Conservation (phyloP, 1,140 invertebrate genomes). For the Papilio machaon region DNA sequence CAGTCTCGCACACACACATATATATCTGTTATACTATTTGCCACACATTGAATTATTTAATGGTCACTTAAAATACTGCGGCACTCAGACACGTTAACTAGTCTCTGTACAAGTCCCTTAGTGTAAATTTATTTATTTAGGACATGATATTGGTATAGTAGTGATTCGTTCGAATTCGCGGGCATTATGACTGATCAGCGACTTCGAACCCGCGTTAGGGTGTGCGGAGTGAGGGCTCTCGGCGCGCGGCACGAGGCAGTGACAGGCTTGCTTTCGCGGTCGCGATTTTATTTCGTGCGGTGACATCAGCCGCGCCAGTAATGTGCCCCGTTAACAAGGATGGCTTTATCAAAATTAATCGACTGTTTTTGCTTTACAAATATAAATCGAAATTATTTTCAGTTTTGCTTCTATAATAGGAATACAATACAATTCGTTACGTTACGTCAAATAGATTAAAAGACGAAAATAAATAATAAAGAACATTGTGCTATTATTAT, state of each 20-base stretch:
- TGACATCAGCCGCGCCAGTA: constrained; percentile 23
- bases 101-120: no score
- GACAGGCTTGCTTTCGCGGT: constrained; percentile 6
- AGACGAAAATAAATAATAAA: no score
- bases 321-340: constrained; percentile 27
- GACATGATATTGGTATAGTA: no score
- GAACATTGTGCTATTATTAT: neutral
- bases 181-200: neutral
- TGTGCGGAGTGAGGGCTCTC: neutral
- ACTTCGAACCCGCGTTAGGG: neutral
- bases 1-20: neutral
- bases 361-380: neutral
- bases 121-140: no score
- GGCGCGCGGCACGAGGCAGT: neutral
- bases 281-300: constrained; percentile 23
- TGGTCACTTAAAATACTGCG: neutral
- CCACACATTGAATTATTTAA: neutral
- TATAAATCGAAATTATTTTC: neutral
- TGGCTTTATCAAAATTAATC: constrained; percentile 21
- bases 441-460: no score
- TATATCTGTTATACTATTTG: neutral
- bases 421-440: neutral
- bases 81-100: no score
- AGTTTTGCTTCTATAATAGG: neutral
- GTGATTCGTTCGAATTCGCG: no score